Conservation (phyloP, 2,797 vertebrate genomes). For the Poecilia velifera region DNA sequence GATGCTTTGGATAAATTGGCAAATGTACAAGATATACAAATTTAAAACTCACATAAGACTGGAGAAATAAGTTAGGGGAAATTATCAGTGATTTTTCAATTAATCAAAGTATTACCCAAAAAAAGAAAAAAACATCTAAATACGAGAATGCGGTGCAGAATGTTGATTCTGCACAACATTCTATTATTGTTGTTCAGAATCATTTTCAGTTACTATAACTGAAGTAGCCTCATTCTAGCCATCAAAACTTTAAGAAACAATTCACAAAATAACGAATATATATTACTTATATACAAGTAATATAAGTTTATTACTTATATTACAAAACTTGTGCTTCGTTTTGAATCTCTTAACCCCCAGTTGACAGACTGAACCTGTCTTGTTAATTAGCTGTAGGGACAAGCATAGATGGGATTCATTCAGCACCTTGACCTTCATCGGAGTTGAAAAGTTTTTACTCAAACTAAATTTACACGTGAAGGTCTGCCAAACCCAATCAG, state of each 20-base stretch:
- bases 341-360: constrained; percentile 67
- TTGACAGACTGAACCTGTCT: constrained; percentile 61
- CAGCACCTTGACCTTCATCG: constrained; percentile 31
- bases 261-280: neutral
- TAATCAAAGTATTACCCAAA: neutral
- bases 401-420: constrained; percentile 46
- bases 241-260: constrained; percentile 13
- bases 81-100: neutral
- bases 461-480: constrained; percentile 6
- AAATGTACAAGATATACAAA: neutral
- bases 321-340: constrained; percentile 42
- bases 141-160: too few relatives aligned
- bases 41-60: neutral
- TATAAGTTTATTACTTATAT: too few relatives aligned
- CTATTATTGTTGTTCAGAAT: neutral
- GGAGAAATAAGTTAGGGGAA: neutral
- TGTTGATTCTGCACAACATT: too few relatives aligned
- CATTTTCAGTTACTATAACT: neutral
- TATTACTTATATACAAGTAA: too few relatives aligned
- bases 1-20: neutral
- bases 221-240: constrained; percentile 3
- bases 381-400: constrained; percentile 47
- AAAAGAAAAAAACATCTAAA: neutral
- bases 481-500: neutral
- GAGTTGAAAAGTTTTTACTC: constrained; percentile 15